Evolutionary conservation across 1,140 invertebrate species (phyloP).

Genomic region (Eueides isabella): DNA sequence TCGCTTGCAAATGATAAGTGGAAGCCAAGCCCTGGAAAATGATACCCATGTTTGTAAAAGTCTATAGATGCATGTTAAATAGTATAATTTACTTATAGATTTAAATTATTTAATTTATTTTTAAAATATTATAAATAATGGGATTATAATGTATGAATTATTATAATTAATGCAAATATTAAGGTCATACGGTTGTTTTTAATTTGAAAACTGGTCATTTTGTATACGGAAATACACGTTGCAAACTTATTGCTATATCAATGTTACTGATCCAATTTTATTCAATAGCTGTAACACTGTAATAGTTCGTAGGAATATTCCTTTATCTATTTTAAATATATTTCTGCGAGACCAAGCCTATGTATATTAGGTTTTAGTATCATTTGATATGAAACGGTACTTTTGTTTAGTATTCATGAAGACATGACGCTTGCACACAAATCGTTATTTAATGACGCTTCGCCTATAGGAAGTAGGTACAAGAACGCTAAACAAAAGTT

Average conservation of each 20-base stretch:
- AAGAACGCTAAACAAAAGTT: background rate
- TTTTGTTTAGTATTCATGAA: constrained; percentile 10
- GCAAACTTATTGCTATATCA: background rate
- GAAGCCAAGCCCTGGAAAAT: no score
- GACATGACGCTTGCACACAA: constrained; percentile 1
- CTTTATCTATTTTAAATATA: background rate
- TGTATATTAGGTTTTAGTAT: background rate
- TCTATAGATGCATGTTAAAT: background rate
- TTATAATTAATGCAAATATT: background rate
- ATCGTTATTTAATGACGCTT: background rate
- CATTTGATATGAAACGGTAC: constrained; percentile 4
- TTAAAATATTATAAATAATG: background rate
- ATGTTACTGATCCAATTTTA: background rate
- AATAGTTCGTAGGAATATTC: no score
- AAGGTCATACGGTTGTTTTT: background rate
- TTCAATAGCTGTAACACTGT: no score
- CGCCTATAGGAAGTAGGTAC: background rate
- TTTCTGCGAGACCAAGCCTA: background rate
- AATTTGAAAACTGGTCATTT: background rate
- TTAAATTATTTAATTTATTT: background rate
- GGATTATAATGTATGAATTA: background rate
- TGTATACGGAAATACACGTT: background rate
- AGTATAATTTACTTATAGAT: background rate
- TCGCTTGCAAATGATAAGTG: no score
- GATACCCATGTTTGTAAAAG: background rate